These are phyloP conservation scores for Magallana ariakensis DNA, from an alignment of 1,140 invertebrate genomes.

Conservation along the genomic window DNA sequence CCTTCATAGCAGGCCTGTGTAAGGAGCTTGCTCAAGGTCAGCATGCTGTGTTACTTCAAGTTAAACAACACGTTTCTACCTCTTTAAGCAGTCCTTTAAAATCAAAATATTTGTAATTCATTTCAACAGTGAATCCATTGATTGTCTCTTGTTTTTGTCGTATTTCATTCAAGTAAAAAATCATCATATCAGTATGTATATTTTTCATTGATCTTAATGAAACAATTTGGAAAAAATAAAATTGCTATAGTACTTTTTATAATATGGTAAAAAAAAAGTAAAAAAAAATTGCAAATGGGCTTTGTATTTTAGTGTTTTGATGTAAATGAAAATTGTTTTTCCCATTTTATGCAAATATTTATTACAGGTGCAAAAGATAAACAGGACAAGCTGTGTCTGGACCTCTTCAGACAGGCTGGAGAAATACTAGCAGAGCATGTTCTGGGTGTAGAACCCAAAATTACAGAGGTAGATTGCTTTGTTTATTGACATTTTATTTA, in stretches of 20 bases:
- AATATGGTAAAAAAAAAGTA: neutral
- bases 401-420: constrained; percentile 90
- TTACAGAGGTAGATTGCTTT: constrained; percentile 81
- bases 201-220: too few species aligned
- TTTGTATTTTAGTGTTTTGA: neutral
- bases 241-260: neutral
- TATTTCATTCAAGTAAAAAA: too few species aligned
- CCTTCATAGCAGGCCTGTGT: constrained; percentile 88
- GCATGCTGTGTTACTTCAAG: too few species aligned
- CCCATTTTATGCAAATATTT: too few species aligned
- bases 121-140: too few species aligned
- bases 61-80: too few species aligned
- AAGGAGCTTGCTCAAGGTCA: constrained; percentile 86
- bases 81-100: too few species aligned
- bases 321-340: too few species aligned
- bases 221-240: neutral
- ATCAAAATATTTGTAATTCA: too few species aligned
- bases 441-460: constrained; percentile 86
- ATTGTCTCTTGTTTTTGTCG: too few species aligned
- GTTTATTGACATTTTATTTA: too few species aligned
- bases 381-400: constrained; percentile 86
- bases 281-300: neutral
- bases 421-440: constrained; percentile 87
- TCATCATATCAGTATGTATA: too few species aligned
- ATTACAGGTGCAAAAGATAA: constrained; percentile 80